Base-by-base conservation (phyloP, 2,797 vertebrate species). In the Bradypodion ventrale region DNA sequence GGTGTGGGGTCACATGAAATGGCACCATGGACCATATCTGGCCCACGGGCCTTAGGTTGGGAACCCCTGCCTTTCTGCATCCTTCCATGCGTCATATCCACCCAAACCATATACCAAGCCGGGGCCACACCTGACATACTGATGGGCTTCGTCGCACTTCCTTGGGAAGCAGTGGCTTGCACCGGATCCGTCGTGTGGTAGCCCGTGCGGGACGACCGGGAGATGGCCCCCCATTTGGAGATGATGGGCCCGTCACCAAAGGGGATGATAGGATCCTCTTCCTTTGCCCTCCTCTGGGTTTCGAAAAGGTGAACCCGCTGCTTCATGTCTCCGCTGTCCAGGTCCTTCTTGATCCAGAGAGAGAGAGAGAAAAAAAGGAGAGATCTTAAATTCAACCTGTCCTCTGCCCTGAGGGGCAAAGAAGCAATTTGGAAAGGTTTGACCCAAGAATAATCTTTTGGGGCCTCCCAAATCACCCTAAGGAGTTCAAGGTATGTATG, bases 211-310 rank as follows among this genome's bases (percentile, higher is more conserved):
- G 98, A 98, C 10, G 98, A 98, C 83, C 98, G 96, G 80, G 98
- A 99, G 94, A 99, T 99, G 44, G 98, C 98, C 4, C 98, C 98
- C 98, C 98, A 99, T 93, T 99, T 99, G 87, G 98, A 99, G 94
- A 99, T 99, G 91, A 99, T 99, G 37, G 98, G 98, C 69, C 98
- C 98, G 77, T 99, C 98, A 0, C 98, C 97, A 66, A 99, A 99
- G 1, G 98, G 98, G 95, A 99, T 99, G 93, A 99, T 99, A 27
- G 98, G 98, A 90, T 99, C 98, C 92, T 99, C 98, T 25, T 99
- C 98, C 93, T 98, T 99, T 52, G 96, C 91, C 49, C 97, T 96
- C 68, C 97, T 95, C 93, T 97, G 98, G 56, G 97, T 96, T 92
- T 98, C 98, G 88, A 98, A 96, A 1, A 97, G 96, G 87, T 97